Percentiles rank a stretch among this genome's conserved stretches.
Conservation (phyloP, 1,140 invertebrate genomes). For the Nomia melanderi region DNA sequence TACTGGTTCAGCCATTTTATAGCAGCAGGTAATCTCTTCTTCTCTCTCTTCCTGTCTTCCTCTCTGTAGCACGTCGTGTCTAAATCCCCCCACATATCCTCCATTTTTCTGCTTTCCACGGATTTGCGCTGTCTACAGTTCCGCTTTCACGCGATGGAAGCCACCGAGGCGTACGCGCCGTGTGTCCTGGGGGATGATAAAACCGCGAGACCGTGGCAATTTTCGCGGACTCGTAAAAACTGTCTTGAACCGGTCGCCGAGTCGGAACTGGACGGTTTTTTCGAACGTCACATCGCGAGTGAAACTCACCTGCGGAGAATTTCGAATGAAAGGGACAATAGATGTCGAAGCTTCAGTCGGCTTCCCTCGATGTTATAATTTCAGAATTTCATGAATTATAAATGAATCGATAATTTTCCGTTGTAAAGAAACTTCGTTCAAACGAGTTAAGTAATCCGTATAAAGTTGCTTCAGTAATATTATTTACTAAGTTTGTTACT, state of each 20-base stretch:
- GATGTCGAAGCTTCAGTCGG: no score
- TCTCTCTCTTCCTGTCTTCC: neutral
- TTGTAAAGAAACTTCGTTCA: no score
- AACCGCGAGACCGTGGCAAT: conserved; percentile 33
- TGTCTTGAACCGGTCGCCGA: conserved; percentile 20
- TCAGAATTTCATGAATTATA: no score
- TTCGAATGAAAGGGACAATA: no score
- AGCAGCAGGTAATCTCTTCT: neutral
- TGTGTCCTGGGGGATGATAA: conserved; percentile 24
- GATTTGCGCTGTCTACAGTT: conserved; percentile 8
- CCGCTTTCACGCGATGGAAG: conserved; percentile 9
- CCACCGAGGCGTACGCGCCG: conserved; percentile 6
- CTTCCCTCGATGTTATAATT: no score
- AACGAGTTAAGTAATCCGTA: no score
- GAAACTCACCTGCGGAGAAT: neutral
- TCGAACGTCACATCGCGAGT: neutral
- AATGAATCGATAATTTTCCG: no score
- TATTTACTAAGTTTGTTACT: no score
- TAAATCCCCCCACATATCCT: neutral
- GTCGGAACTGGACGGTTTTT: neutral
- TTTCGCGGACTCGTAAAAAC: conserved; percentile 20
- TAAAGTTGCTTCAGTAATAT: no score
- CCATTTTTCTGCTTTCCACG: neutral
- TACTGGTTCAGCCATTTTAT: neutral
- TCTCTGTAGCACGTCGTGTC: no score